Base-by-base conservation (phyloP, 2,797 vertebrate genomes). In the Gouania willdenowi region DNA sequence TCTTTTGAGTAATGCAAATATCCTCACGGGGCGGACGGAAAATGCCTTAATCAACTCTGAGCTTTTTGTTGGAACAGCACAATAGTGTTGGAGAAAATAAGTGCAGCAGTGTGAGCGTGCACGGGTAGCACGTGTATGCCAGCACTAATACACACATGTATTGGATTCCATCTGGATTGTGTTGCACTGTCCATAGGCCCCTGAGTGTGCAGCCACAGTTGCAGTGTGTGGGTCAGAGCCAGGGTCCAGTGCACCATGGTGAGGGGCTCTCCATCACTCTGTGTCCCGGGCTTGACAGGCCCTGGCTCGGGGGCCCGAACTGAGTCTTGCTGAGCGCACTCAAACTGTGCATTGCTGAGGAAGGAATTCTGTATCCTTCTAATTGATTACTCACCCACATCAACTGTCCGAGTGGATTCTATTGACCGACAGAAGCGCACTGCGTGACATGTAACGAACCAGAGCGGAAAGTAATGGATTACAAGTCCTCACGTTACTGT, bases 231-330 rank as follows among this genome's bases (percentile, higher is more conserved):
- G 80, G 84, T 78, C 78, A 85, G 72, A 81, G 77, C 74, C 75
- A 81, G 79, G 73, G 82, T 83, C 82, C 82, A 62, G 72, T 72
- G 80, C 85, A 82, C 81, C 78, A 79, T 84, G 84, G 84, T 84
- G 86, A n/a, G 71, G 86, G 80, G 60, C 81, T 81, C 79, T 89
- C 81, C 86, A 90, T 90, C 87, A 90, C 87, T 80, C 75, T 46
- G 71, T 69, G 75, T 81, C 83, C 67, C 63, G n/a, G 77, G 84
- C 71, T 81, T 89, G 88, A 88, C 88, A 89, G 77, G 80, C 75
- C 84, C 51, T 72, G 72, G 72, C 80, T 83, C 75, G 77, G 77
- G 74, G 77, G 81, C 80, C 66, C 45, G n/a, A 59, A 78, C 82
- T 72, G 75, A 83, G 75, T 82, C 80, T 77, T 68, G 66, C 78